Evolutionary conservation across 2,888 invertebrate species (phyloP).

Genomic region (Lasioglossum malachurum): DNA sequence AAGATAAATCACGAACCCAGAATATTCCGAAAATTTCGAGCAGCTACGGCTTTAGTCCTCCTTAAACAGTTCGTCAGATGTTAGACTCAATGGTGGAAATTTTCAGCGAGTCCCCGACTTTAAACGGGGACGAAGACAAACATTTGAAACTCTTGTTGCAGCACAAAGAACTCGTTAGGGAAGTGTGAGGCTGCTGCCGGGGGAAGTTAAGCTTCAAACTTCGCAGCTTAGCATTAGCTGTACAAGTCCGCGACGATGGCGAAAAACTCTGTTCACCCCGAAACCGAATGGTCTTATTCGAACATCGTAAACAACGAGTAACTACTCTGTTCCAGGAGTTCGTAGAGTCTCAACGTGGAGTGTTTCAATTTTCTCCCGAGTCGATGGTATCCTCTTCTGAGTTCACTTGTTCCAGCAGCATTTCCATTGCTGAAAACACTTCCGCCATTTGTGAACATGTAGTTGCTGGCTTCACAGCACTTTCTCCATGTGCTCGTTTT

Average conservation of each 20-base stretch:
- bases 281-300: neutral
- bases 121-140: neutral
- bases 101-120: neutral
- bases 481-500: no score
- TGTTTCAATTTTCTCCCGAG: neutral
- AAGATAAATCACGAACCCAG: neutral
- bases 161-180: conserved; percentile 14
- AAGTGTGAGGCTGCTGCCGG: neutral
- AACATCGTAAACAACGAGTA: neutral
- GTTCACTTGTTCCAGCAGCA: no score
- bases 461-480: no score
- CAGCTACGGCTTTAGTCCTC: neutral
- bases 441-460: no score
- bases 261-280: neutral
- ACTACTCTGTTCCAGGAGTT: neutral
- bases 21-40: neutral
- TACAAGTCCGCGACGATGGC: neutral
- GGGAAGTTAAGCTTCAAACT: conserved; percentile 10
- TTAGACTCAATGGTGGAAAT: neutral
- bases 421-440: no score
- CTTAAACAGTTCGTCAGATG: neutral
- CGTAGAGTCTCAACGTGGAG: neutral
- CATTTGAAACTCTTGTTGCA: neutral
- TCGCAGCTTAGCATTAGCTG: neutral
- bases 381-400: no score